Evolutionary conservation across 92 coral and sea anemone genomes (phyloP).

Genomic region (Epizoanthus illoricatus): DNA sequence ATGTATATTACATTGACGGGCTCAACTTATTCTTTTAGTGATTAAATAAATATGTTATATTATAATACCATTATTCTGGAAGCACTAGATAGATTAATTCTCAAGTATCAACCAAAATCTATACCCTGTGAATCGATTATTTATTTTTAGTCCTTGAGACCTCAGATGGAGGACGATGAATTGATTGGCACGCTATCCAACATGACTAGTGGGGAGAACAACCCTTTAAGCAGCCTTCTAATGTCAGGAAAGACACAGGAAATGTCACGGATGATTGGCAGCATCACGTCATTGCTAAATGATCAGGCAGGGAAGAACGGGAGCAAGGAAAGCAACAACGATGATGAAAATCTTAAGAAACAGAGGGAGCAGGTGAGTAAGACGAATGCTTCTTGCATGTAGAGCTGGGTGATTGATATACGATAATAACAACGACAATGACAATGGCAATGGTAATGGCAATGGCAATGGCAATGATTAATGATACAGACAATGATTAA

Average conservation of each 20-base stretch:
- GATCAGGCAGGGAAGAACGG: slow-evolving; percentile 33
- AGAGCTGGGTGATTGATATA: too few relatives aligned
- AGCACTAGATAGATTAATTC: too few relatives aligned
- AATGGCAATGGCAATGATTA: too few relatives aligned
- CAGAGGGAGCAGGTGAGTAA: slow-evolving; percentile 33
- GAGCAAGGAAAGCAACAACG: slow-evolving; percentile 3
- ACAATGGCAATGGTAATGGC: too few relatives aligned
- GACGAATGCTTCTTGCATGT: neutral
- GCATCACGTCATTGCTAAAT: slow-evolving; percentile 64
- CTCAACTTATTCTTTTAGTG: too few relatives aligned
- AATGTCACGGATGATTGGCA: slow-evolving; percentile 45
- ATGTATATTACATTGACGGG: too few relatives aligned
- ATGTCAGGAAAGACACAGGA: slow-evolving; percentile 66
- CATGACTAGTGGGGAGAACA: slow-evolving; percentile 53
- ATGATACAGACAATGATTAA: too few relatives aligned
- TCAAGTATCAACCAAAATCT: neutral
- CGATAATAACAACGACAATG: too few relatives aligned
- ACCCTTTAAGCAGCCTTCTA: slow-evolving; percentile 40
- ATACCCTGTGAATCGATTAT: neutral
- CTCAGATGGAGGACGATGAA: slow-evolving; percentile 44
- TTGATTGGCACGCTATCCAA: slow-evolving; percentile 49
- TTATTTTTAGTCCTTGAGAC: slow-evolving; percentile 55
- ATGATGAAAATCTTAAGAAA: slow-evolving; percentile 7
- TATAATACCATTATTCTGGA: too few relatives aligned
- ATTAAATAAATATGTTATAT: too few relatives aligned